Conservation (phyloP, 2,113 vertebrate genomes). For the Zootoca vivipara region DNA sequence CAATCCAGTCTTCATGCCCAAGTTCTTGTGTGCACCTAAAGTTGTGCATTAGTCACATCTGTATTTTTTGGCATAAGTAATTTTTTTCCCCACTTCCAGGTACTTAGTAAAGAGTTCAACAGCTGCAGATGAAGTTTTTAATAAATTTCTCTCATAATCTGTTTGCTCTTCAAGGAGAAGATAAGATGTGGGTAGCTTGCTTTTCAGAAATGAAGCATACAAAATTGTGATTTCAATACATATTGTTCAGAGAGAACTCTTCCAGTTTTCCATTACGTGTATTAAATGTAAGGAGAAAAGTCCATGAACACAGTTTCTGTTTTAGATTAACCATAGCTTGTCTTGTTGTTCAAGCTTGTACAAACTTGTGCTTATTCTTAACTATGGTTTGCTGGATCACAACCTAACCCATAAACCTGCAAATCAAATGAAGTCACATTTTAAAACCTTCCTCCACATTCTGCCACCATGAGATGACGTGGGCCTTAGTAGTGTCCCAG, state of each 20-base stretch:
- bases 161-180: neutral
- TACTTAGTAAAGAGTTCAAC: neutral
- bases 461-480: too few relatives aligned
- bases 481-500: too few relatives aligned
- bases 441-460: too few relatives aligned
- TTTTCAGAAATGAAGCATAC: neutral
- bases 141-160: neutral
- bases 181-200: neutral
- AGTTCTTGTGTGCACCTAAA: neutral
- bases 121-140: neutral
- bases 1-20: neutral
- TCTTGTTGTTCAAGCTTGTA: neutral
- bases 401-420: too few relatives aligned
- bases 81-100: neutral
- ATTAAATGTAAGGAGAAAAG: neutral
- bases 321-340: neutral
- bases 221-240: neutral
- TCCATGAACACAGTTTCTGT: neutral
- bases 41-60: neutral
- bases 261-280: neutral
- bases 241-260: neutral
- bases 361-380: neutral
- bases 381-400: neutral
- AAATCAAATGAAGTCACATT: too few relatives aligned
- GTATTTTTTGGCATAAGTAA: neutral